Evolutionary conservation across 2,113 vertebrate genomes (phyloP).

Genomic region (Nothocercus julius): DNA sequence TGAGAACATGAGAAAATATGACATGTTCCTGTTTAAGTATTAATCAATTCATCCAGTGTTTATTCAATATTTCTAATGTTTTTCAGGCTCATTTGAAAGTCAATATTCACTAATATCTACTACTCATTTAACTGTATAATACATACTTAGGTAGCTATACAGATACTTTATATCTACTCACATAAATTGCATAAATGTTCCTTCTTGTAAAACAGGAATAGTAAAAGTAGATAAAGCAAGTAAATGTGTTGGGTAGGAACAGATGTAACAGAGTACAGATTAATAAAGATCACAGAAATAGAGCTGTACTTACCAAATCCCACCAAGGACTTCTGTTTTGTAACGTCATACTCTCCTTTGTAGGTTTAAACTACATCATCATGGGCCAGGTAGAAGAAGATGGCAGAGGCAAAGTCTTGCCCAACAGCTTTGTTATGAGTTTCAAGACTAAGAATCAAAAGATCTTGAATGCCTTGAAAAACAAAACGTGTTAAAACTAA

Average conservation of each 20-base stretch:
- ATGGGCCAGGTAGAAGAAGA: constrained; percentile 96
- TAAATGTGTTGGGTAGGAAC: not conserved
- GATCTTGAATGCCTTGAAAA: constrained; percentile 86
- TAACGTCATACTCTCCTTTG: constrained; percentile 52
- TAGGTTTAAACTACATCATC: constrained; percentile 97
- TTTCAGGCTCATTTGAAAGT: not conserved
- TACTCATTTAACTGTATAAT: not conserved
- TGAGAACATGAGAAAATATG: not conserved
- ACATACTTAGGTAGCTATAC: not conserved
- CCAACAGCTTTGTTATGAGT: constrained; percentile 90
- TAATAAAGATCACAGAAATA: not conserved
- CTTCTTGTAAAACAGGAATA: not conserved
- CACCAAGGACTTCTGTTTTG: not conserved
- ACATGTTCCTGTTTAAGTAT: not conserved
- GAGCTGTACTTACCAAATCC: not conserved
- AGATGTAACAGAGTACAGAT: not conserved
- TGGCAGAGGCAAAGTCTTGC: constrained; percentile 88
- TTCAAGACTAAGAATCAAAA: constrained; percentile 96
- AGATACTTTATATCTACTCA: not conserved
- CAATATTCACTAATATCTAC: not conserved
- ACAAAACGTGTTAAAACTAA: constrained; percentile 86
- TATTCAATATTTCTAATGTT: not conserved
- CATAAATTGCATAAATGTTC: not conserved
- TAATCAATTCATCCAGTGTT: not conserved
- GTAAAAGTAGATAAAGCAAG: not conserved